A percentile compares a stretch with the other conserved stretches of the same genome.
phyloP scores from a whole-genome alignment of 2,888 invertebrate genomes.

The Smittia sp. region DNA sequence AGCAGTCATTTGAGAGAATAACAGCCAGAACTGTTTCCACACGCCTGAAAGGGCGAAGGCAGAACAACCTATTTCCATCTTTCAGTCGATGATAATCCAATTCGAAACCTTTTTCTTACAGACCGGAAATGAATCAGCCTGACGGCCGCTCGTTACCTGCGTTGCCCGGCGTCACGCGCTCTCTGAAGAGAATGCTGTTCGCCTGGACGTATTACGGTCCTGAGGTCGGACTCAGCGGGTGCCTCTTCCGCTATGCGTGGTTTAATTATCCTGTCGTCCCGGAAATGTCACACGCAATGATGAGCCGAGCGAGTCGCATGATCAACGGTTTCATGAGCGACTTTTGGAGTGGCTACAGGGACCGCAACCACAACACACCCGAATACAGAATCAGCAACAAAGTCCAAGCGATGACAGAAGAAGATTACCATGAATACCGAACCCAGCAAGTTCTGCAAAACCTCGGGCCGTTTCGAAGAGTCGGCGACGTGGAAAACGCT shows the following conservation, averaged over 20 bases:
- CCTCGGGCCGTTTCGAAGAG: neutral
- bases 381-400: neutral
- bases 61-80: neutral
- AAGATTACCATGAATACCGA: slow-evolving; percentile 19
- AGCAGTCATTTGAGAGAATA: neutral
- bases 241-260: slow-evolving; percentile 23
- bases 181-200: neutral
- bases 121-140: neutral
- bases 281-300: neutral
- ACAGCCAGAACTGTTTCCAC: neutral
- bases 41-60: neutral
- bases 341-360: neutral
- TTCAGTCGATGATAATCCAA: neutral
- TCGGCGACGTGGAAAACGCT: neutral
- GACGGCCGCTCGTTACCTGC: neutral
- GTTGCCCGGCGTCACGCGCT: neutral
- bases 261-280: slow-evolving; percentile 13
- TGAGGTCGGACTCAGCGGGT: neutral
- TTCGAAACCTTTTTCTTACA: neutral
- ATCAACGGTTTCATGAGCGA: neutral
- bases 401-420: neutral
- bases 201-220: neutral
- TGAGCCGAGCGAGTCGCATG: neutral
- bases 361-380: neutral
- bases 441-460: neutral